Conservation (phyloP, 2,888 invertebrate species). For the Coelopa pilipes region DNA sequence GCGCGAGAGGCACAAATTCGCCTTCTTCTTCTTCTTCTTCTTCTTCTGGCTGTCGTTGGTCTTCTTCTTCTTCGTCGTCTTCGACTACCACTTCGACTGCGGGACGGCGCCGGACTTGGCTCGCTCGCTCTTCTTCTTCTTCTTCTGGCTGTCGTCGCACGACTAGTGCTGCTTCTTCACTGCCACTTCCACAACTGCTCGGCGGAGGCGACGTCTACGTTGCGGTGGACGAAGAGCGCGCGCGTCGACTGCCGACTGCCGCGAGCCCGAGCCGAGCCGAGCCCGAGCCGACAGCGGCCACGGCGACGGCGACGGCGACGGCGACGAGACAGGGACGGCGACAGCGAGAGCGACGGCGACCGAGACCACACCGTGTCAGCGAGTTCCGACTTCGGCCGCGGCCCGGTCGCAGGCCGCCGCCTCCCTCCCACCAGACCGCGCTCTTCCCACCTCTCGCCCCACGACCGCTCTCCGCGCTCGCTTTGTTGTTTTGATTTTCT, state of each 20-base stretch:
- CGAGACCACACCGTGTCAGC: conserved; percentile 17
- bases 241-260: conserved; percentile 11
- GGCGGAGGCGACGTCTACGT: conserved; percentile 47
- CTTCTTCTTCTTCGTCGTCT: too few relatives aligned
- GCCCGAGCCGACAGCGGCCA: not conserved
- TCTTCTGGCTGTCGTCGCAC: not conserved
- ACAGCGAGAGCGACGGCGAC: not conserved
- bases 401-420: not conserved
- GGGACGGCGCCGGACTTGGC: too few relatives aligned
- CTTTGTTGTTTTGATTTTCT: not conserved
- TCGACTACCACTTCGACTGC: too few relatives aligned
- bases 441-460: not conserved
- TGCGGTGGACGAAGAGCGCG: conserved; percentile 39
- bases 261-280: conserved; percentile 16
- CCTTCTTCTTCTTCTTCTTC: not conserved
- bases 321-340: not conserved
- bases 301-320: not conserved
- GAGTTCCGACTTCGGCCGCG: conserved; percentile 28
- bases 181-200: not conserved
- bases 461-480: not conserved
- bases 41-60: too few relatives aligned
- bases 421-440: not conserved
- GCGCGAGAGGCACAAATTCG: not conserved
- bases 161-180: not conserved
- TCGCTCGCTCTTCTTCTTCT: too few relatives aligned